Percentiles rank a stretch among this genome's conserved stretches.
phyloP scores from a whole-genome alignment of 2,113 vertebrate genomes.

The Cygnus atratus region DNA sequence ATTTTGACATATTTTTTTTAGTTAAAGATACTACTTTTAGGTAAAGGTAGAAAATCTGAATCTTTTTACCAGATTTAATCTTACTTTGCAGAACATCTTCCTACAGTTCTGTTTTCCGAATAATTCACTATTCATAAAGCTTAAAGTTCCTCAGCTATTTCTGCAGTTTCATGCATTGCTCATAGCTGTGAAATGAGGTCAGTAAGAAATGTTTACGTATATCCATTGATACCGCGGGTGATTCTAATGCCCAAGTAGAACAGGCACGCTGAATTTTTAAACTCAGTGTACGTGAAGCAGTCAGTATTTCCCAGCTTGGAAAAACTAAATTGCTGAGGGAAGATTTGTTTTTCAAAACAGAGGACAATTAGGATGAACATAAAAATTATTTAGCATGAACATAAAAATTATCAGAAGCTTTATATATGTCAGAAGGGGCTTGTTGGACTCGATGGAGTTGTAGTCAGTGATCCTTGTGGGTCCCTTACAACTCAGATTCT shows the following conservation, averaged over 20 bases:
- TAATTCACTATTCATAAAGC: not conserved
- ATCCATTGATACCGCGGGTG: not conserved
- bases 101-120: not conserved
- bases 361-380: not conserved
- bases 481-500: no score
- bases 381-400: not conserved
- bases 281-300: not conserved
- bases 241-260: not conserved
- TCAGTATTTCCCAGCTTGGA: not conserved
- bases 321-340: not conserved
- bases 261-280: not conserved
- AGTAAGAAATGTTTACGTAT: not conserved
- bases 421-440: not conserved
- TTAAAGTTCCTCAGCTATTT: not conserved
- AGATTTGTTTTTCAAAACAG: not conserved
- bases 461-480: no score
- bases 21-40: not conserved
- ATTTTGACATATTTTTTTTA: not conserved
- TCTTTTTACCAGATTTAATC: not conserved
- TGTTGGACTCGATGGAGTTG: no score
- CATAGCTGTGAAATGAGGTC: not conserved
- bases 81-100: not conserved
- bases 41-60: not conserved
- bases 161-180: not conserved
- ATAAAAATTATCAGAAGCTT: not conserved